These are phyloP conservation scores for Leptosomus discolor DNA, from an alignment of 2,113 vertebrate genomes.

Conservation along the genomic window DNA sequence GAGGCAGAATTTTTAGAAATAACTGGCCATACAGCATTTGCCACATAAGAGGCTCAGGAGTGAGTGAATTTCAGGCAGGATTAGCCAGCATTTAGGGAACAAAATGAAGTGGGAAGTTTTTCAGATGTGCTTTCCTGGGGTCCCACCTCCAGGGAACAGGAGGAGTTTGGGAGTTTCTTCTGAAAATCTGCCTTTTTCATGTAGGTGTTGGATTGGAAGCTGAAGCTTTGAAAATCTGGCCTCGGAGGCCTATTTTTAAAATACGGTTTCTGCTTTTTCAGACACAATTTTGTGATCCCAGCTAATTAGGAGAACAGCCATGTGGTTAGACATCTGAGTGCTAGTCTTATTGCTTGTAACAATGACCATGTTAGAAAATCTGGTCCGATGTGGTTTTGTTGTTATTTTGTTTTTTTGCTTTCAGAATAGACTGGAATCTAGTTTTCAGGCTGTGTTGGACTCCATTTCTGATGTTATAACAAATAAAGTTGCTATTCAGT, in stretches of 20 bases:
- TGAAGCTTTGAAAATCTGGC: slow-evolving; percentile 53
- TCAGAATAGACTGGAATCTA: slow-evolving; percentile 53
- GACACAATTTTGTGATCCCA: slow-evolving; percentile 51
- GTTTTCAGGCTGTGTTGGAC: slow-evolving; percentile 36
- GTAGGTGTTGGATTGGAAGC: slow-evolving; percentile 56
- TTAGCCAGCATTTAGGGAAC: background rate
- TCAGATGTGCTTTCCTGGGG: background rate
- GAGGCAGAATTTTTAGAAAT: background rate
- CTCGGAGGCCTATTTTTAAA: slow-evolving; percentile 48
- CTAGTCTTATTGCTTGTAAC: slow-evolving; percentile 64
- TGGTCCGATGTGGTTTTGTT: slow-evolving; percentile 56
- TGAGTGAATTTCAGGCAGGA: background rate
- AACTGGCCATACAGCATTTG: background rate
- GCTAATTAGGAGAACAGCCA: slow-evolving; percentile 66
- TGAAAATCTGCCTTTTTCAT: slow-evolving; percentile 53
- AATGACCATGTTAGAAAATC: slow-evolving; percentile 62
- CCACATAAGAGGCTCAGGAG: background rate
- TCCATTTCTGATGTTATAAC: slow-evolving; percentile 27
- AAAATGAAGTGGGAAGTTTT: background rate
- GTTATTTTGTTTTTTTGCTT: slow-evolving; percentile 56
- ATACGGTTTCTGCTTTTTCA: slow-evolving; percentile 58
- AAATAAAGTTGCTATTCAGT: slow-evolving; percentile 46
- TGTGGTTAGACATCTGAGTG: slow-evolving; percentile 70
- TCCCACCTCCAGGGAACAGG: slow-evolving; percentile 15
- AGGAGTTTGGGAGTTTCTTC: slow-evolving; percentile 35